Evolutionary conservation across 2,888 invertebrate species (phyloP).

Genomic region (Clepsis dumicolana): DNA sequence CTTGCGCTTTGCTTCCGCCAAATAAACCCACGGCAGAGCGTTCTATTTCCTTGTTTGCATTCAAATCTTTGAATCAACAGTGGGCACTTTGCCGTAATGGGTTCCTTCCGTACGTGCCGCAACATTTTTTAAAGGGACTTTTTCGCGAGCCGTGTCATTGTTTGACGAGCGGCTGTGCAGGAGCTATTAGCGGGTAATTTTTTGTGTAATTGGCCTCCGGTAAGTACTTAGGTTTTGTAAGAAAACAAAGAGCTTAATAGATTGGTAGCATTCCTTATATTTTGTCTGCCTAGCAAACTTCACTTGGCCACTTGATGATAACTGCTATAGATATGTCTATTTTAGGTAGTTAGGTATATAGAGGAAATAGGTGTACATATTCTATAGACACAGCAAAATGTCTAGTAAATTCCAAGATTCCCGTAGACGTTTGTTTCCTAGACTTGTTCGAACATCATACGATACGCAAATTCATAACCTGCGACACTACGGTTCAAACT

Average conservation of each 20-base stretch:
- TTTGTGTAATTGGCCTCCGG: constrained; percentile 2
- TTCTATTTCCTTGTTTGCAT: constrained; percentile 65
- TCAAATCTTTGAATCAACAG: constrained; percentile 84
- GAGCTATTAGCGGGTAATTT: constrained; percentile 29
- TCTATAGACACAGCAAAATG: too few relatives aligned
- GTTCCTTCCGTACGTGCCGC: constrained; percentile 83
- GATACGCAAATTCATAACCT: background rate
- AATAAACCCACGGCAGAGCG: constrained; percentile 28
- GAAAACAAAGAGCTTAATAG: too few relatives aligned
- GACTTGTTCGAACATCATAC: too few relatives aligned
- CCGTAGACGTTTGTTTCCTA: too few relatives aligned
- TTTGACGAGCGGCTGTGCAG: constrained; percentile 72
- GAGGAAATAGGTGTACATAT: too few relatives aligned
- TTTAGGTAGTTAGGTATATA: too few relatives aligned
- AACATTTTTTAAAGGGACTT: constrained; percentile 86
- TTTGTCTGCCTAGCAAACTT: too few relatives aligned
- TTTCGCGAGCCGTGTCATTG: constrained; percentile 78
- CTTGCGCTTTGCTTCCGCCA: background rate
- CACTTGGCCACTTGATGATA: too few relatives aligned
- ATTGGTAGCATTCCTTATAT: too few relatives aligned
- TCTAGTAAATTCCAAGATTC: too few relatives aligned
- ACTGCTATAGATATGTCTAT: too few relatives aligned
- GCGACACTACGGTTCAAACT: background rate
- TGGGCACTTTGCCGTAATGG: constrained; percentile 84
- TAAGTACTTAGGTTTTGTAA: background rate